These are phyloP conservation scores for Agrotis segetum DNA, from an alignment of 2,888 invertebrate genomes.

Conservation along the genomic window DNA sequence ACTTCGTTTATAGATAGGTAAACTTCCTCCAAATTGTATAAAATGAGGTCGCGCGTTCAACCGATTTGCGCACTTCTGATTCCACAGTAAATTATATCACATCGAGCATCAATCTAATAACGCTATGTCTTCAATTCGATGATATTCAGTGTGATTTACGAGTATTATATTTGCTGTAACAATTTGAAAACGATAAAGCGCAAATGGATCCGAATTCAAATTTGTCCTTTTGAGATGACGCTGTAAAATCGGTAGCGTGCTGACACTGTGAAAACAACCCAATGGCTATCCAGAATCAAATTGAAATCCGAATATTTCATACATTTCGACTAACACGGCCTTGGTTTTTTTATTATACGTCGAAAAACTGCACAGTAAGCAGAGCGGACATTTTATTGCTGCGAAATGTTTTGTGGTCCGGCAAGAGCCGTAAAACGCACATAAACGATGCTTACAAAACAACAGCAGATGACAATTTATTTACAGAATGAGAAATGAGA, in stretches of 20 bases:
- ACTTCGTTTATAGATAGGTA: slow-evolving; percentile 39
- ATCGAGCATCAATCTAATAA: neutral
- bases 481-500: slow-evolving; percentile 37
- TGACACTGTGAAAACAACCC: slow-evolving; percentile 2
- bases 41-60: slow-evolving; percentile 37
- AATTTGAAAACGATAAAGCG: neutral
- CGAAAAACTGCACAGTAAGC: slow-evolving; percentile 39
- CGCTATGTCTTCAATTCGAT: slow-evolving; percentile 23
- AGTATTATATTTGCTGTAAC: slow-evolving; percentile 17
- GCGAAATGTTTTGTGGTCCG: slow-evolving; percentile 51
- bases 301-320: slow-evolving; percentile 20
- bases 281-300: neutral
- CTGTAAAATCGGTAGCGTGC: neutral
- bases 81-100: slow-evolving; percentile 19
- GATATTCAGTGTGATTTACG: slow-evolving; percentile 12
- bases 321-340: slow-evolving; percentile 22
- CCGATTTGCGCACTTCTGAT: slow-evolving; percentile 22
- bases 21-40: slow-evolving; percentile 42
- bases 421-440: slow-evolving; percentile 53
- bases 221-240: neutral
- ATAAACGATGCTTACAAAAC: slow-evolving; percentile 49
- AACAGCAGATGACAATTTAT: slow-evolving; percentile 50
- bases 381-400: slow-evolving; percentile 43
- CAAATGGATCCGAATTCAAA: neutral
- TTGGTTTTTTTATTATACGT: slow-evolving; percentile 35